Conservation (phyloP, 2,797 vertebrate genomes). For the Paratrypauchen microcephalus region DNA sequence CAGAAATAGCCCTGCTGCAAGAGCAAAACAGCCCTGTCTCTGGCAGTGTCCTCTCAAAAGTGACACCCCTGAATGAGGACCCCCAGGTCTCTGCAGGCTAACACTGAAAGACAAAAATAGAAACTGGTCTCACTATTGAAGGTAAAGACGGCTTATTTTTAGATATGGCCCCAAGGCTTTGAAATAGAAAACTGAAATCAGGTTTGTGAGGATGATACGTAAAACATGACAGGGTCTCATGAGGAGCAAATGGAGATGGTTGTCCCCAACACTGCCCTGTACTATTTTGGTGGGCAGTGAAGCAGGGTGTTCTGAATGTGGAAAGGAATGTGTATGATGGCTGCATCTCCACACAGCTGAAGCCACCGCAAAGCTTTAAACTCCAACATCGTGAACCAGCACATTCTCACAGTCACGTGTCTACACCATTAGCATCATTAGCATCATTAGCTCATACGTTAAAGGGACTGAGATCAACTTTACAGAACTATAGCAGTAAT, state of each 20-base stretch:
- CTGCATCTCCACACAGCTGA: conserved; percentile 71
- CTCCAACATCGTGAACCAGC: conserved; percentile 68
- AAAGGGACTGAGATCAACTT: neutral
- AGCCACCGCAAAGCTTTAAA: conserved; percentile 57
- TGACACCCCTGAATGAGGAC: conserved; percentile 38
- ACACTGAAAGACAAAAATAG: conserved; percentile 58
- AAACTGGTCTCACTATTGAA: conserved; percentile 36
- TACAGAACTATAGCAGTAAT: neutral
- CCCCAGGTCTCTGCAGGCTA: conserved; percentile 42
- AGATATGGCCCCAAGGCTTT: conserved; percentile 32
- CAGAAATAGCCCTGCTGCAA: conserved; percentile 70
- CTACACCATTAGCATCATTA: neutral
- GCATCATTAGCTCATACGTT: conserved; percentile 15
- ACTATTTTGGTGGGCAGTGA: conserved; percentile 73
- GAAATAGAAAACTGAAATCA: conserved; percentile 31
- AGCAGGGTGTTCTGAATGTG: conserved; percentile 78
- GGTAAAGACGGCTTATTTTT: conserved; percentile 42
- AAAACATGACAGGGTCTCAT: neutral
- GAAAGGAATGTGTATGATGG: conserved; percentile 78
- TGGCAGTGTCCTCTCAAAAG: conserved; percentile 51
- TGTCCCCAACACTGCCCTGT: conserved; percentile 39
- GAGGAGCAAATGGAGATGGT: conserved; percentile 23
- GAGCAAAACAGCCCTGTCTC: conserved; percentile 61
- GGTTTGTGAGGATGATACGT: conserved; percentile 1
- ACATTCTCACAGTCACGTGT: conserved; percentile 54